A percentile compares a stretch with the other conserved stretches of the same genome.
Evolutionary conservation across 2,888 invertebrate species (phyloP).

Genomic region (Drosophila merina): DNA sequence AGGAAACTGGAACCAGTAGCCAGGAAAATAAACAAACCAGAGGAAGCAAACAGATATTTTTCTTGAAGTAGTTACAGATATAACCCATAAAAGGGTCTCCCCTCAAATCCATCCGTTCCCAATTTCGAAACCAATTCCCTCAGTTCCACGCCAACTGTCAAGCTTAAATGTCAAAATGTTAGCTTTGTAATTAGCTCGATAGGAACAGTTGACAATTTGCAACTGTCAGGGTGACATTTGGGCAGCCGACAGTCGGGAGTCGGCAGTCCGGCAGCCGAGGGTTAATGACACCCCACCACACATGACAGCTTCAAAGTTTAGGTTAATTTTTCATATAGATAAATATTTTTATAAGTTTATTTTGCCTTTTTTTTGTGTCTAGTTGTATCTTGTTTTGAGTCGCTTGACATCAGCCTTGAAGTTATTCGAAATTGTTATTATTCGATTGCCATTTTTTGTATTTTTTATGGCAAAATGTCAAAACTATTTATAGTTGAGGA

Average conservation of each 20-base stretch:
- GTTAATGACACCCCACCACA: slow-evolving; percentile 62
- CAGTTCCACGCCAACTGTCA: slow-evolving; percentile 33
- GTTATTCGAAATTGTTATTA: slow-evolving; percentile 39
- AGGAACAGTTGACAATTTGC: slow-evolving; percentile 71
- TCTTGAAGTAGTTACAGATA: background rate
- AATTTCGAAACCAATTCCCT: slow-evolving; percentile 7
- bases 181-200: slow-evolving; percentile 71
- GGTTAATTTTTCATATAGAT: slow-evolving; percentile 53
- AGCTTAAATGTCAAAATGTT: slow-evolving; percentile 71
- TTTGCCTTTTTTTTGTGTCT: background rate
- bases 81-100: slow-evolving; percentile 26
- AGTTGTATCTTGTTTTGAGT: slow-evolving; percentile 18
- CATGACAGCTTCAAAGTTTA: slow-evolving; percentile 51
- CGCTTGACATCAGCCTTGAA: slow-evolving; percentile 55
- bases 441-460: slow-evolving; percentile 27
- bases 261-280: slow-evolving; percentile 34
- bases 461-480: slow-evolving; percentile 36
- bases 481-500: slow-evolving; percentile 27
- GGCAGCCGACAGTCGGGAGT: slow-evolving; percentile 11
- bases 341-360: slow-evolving; percentile 34
- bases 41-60: slow-evolving; percentile 14
- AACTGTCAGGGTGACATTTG: slow-evolving; percentile 77
- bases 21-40: slow-evolving; percentile 32
- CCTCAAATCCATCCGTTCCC: slow-evolving; percentile 10
- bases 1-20: slow-evolving; percentile 36